Evolutionary conservation across 1,140 invertebrate genomes (phyloP), one percentile per base, ranked within the genome.

Genomic region (Nephotettix cincticeps): DNA sequence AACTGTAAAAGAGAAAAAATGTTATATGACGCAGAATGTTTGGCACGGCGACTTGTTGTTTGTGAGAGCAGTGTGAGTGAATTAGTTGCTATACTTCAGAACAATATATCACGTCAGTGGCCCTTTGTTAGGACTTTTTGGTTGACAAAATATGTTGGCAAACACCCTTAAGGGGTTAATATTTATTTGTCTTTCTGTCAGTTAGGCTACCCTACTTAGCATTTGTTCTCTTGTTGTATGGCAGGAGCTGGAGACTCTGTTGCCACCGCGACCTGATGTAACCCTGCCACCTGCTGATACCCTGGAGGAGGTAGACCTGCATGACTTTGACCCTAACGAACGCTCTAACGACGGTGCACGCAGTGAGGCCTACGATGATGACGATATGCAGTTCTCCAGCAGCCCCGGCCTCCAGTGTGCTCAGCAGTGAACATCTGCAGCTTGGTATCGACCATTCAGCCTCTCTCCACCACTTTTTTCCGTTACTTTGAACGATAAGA

Each of bases 241-340:
- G 14, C 73, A 89, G 83, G 79, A 85, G 79, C 80, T 95, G 64
- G 93, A 95, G 82, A 81, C 79, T 45, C 76, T 93, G 32, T 81
- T 95, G 67, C 91, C 92, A 3, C 82, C 87, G 13, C 83, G 91
- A 73, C 84, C 90, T 32, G 80, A 79, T 14, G 86, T 90, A 79
- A 83, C 83, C 29, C 86, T 89, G 81, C 91, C 92, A 0, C 83
- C 81, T 66, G 90, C 89, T 25, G 88, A 93, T 30, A 83, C 92
- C 77, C 91, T 93, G 0, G 93, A 95, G 80, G 92, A 95, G 80
- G 94, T 93, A 0, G 88, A 91, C 76, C 80, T 96, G 77, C 84
- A 87, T 75, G 92, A 95, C 68, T 93, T 89, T 77, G 90, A 91
- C 70, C 86, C 87, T 3, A 78, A 76, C 19, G 76, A 79, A 11